Conservation (phyloP, 2,113 vertebrate genomes). For the Xiphophorus couchianus region DNA sequence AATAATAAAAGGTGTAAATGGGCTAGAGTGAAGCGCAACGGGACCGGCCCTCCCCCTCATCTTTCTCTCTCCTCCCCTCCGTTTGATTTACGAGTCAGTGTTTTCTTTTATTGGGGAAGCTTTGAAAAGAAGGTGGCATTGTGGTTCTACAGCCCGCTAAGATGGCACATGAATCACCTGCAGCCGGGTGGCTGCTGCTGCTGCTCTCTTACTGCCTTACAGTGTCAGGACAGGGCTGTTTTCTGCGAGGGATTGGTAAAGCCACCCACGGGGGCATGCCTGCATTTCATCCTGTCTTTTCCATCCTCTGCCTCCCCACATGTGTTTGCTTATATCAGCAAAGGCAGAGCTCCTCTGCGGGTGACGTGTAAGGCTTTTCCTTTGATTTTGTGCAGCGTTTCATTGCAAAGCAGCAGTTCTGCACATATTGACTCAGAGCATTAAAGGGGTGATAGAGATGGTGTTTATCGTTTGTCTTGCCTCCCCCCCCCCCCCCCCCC, state of each 20-base stretch:
- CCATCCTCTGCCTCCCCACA: constrained; percentile 10
- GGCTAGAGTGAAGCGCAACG: constrained; percentile 53
- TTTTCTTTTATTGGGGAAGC: constrained; percentile 73
- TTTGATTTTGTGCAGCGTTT: constrained; percentile 61
- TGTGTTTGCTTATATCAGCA: constrained; percentile 57
- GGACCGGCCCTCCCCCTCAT: constrained; percentile 51
- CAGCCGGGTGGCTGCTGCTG: neutral
- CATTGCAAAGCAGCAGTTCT: constrained; percentile 52
- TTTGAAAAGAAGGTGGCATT: constrained; percentile 75
- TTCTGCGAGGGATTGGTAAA: constrained; percentile 58
- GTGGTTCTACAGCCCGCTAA: constrained; percentile 67
- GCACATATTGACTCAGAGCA: constrained; percentile 54
- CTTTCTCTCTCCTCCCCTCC: constrained; percentile 50
- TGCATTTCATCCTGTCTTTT: constrained; percentile 56
- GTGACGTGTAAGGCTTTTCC: constrained; percentile 26
- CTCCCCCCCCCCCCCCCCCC: constrained; percentile 19
- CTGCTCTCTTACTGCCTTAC: constrained; percentile 13
- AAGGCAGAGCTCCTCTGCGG: constrained; percentile 28
- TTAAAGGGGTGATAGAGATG: constrained; percentile 47
- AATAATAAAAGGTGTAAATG: constrained; percentile 73
- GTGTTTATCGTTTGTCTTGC: constrained; percentile 44
- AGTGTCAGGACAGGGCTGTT: constrained; percentile 58
- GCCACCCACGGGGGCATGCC: constrained; percentile 45
- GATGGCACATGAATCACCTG: constrained; percentile 73
- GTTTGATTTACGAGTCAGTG: constrained; percentile 68